phyloP scores from a whole-genome alignment of 2,113 vertebrate species.

The Rhipidura dahli region DNA sequence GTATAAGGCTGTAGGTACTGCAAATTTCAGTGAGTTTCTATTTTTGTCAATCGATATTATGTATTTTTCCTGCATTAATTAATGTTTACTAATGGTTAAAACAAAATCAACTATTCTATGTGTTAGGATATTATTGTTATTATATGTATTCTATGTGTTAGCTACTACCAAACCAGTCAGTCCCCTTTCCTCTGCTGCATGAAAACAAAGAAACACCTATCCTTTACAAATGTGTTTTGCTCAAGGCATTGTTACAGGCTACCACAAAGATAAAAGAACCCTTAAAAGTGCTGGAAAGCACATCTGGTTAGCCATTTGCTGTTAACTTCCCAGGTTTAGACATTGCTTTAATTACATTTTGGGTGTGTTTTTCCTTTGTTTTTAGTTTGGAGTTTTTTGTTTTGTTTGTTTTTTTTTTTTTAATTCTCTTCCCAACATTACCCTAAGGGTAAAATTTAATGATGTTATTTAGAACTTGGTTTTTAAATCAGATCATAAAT shows the following conservation, averaged over 20 bases:
- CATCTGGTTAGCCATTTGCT: conserved; percentile 59
- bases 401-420: no score
- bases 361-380: background rate
- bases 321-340: conserved; percentile 29
- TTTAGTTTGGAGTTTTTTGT: background rate
- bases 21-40: background rate
- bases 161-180: background rate
- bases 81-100: background rate
- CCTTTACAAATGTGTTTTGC: conserved; percentile 20
- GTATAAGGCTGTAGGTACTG: background rate
- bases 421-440: conserved; percentile 20
- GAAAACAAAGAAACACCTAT: conserved; percentile 14
- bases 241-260: conserved; percentile 66
- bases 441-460: conserved; percentile 71
- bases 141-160: background rate
- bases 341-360: conserved; percentile 73
- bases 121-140: background rate
- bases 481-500: background rate
- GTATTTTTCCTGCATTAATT: background rate
- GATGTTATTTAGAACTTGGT: conserved; percentile 37
- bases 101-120: background rate
- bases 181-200: background rate
- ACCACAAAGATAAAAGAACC: conserved; percentile 53
- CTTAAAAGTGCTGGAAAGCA: conserved; percentile 32
- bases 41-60: background rate